phyloP scores from a whole-genome alignment of 1,140 invertebrate species.

The Bombus fervidus region DNA sequence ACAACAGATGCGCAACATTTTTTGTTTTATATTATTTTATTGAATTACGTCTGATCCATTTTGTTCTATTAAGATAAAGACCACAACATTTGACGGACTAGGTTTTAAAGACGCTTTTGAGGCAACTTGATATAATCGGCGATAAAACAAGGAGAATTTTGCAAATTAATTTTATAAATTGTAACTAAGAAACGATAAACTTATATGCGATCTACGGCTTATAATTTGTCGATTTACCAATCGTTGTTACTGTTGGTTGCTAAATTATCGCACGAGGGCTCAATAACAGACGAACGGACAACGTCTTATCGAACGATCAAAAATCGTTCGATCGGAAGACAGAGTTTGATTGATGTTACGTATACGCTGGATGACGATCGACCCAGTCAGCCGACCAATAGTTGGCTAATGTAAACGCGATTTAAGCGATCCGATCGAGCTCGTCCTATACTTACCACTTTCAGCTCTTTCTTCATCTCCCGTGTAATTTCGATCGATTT shows the following conservation, averaged over 20 bases:
- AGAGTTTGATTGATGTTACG: background rate
- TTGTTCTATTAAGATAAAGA: no score
- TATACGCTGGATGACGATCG: background rate
- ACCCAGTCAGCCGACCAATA: background rate
- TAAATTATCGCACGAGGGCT: background rate
- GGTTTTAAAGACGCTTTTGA: no score
- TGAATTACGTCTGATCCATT: no score
- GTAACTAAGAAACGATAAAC: no score
- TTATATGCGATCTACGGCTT: no score
- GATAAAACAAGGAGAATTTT: no score
- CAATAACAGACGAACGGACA: background rate
- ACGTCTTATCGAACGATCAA: background rate
- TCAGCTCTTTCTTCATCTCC: conserved; percentile 97
- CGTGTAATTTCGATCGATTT: conserved; percentile 94
- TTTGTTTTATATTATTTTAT: no score
- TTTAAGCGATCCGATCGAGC: background rate
- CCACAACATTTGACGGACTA: no score
- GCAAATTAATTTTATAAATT: no score
- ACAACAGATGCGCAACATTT: no score
- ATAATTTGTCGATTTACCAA: no score
- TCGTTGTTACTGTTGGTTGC: background rate
- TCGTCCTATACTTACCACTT: conserved; percentile 86
- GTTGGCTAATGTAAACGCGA: background rate
- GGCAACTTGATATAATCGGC: no score
- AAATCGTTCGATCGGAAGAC: background rate